Conservation (phyloP, 35 echinoderm and acorn worm species). For the Chiridota heheva region DNA sequence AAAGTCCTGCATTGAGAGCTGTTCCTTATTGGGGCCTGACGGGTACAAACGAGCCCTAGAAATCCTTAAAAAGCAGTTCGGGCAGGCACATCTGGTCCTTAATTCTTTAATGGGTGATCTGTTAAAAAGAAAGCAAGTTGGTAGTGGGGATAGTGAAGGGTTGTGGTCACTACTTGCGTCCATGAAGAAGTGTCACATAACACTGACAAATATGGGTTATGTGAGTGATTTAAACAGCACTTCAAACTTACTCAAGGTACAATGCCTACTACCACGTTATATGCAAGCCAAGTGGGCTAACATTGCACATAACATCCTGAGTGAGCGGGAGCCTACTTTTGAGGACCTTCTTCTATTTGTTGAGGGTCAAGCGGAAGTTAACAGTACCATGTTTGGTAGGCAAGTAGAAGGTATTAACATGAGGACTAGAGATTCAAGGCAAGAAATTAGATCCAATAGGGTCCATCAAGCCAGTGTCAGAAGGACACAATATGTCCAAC, state of each 20-base stretch:
- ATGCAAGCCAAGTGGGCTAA: constrained; percentile 29
- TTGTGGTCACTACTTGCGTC: not conserved
- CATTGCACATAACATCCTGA: constrained; percentile 6
- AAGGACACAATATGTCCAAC: not conserved
- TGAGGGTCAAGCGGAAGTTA: constrained; percentile 19
- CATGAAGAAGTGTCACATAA: constrained; percentile 28
- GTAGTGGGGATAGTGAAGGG: not conserved
- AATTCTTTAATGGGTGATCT: constrained; percentile 9
- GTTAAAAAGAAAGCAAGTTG: constrained; percentile 10
- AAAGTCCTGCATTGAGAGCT: constrained; percentile 20
- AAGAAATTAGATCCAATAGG: too few relatives aligned
- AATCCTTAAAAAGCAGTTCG: constrained; percentile 35
- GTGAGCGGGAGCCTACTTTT: constrained; percentile 24
- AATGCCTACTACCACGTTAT: not conserved
- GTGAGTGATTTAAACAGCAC: constrained; percentile 22
- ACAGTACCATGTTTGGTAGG: constrained; percentile 7
- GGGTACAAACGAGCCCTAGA: constrained; percentile 33
- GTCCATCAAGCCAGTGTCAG: not conserved
- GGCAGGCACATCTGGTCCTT: constrained; percentile 6
- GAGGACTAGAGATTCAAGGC: not conserved
- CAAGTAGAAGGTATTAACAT: not conserved
- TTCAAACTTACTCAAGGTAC: not conserved
- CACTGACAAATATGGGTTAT: constrained; percentile 25
- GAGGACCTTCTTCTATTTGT: constrained; percentile 6
- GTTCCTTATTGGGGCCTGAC: not conserved